A percentile compares a stretch with the other conserved stretches of the same genome.
These are phyloP conservation scores for Clarias macrocephalus DNA, from an alignment of 2,113 vertebrate genomes.

Conservation along the genomic window DNA sequence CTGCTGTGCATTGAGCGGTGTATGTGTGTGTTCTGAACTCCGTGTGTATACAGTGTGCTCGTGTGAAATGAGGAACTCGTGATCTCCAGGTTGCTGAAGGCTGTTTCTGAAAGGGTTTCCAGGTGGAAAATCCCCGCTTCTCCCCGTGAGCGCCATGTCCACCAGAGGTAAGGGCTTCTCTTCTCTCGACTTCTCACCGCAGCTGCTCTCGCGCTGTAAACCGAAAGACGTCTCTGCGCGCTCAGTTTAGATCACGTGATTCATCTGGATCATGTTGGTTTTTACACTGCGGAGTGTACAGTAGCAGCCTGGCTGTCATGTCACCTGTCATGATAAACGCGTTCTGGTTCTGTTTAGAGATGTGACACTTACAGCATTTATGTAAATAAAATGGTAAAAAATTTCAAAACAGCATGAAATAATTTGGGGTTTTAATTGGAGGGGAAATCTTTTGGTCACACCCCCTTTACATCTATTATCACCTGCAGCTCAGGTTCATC, in stretches of 20 bases:
- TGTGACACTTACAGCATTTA: not conserved
- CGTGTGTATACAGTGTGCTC: not conserved
- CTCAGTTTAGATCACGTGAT: not conserved
- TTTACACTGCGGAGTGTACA: not conserved
- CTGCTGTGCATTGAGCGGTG: not conserved
- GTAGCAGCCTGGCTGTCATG: not conserved
- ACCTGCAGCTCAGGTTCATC: not conserved
- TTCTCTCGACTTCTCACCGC: not conserved
- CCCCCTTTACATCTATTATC: not conserved
- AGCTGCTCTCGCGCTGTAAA: not conserved
- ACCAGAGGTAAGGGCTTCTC: slow-evolving; percentile 42
- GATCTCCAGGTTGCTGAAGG: not conserved
- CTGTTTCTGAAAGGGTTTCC: not conserved
- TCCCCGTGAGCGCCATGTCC: slow-evolving; percentile 37
- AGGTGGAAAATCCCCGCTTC: slow-evolving; percentile 8
- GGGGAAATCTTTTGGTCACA: not conserved
- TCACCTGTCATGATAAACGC: not conserved
- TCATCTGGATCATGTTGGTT: not conserved
- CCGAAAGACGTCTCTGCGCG: not conserved
- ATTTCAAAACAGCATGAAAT: not conserved
- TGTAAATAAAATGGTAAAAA: no score
- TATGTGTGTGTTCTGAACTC: not conserved
- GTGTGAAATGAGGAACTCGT: not conserved
- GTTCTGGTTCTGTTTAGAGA: not conserved
- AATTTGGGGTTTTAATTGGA: not conserved